Percentiles rank a stretch among this genome's conserved stretches.
Evolutionary conservation across 1,140 invertebrate genomes (phyloP).

Genomic region (Brevipalpus yothersi): DNA sequence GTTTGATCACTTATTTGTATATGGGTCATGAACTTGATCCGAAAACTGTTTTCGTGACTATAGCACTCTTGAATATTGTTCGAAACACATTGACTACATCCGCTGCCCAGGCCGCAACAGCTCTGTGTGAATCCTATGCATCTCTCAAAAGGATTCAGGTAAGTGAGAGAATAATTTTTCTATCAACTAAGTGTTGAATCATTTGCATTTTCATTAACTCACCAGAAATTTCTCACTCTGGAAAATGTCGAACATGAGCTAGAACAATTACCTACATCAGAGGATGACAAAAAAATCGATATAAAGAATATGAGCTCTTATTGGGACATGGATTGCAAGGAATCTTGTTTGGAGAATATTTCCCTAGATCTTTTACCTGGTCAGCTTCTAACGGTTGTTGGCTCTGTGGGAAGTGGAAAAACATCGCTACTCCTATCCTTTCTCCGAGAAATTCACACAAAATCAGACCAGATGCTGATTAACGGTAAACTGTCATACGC

Average conservation of each 20-base stretch:
- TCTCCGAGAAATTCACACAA: conserved; percentile 45
- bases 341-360: conserved; percentile 11
- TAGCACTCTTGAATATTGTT: not conserved
- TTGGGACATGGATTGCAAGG: not conserved
- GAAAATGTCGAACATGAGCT: too few species aligned
- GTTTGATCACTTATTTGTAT: not conserved
- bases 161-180: too few species aligned
- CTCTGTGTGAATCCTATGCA: not conserved
- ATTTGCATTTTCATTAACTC: conserved; percentile 21
- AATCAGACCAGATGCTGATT: conserved; percentile 34
- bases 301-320: not conserved
- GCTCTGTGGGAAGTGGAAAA: conserved; percentile 11
- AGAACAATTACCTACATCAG: too few species aligned
- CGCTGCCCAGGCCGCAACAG: not conserved
- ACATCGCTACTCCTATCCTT: conserved; percentile 49
- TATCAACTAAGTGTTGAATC: too few species aligned
- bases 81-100: not conserved
- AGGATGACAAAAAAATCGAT: too few species aligned
- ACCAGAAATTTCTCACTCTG: too few species aligned
- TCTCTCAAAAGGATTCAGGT: not conserved
- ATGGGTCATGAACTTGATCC: not conserved
- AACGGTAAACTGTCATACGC: conserved; percentile 55
- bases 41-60: not conserved
- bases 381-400: conserved; percentile 17
- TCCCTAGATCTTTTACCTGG: conserved; percentile 15